These are phyloP conservation scores for Eutrigla gurnardus DNA, from an alignment of 2,797 vertebrate species.

Conservation along the genomic window DNA sequence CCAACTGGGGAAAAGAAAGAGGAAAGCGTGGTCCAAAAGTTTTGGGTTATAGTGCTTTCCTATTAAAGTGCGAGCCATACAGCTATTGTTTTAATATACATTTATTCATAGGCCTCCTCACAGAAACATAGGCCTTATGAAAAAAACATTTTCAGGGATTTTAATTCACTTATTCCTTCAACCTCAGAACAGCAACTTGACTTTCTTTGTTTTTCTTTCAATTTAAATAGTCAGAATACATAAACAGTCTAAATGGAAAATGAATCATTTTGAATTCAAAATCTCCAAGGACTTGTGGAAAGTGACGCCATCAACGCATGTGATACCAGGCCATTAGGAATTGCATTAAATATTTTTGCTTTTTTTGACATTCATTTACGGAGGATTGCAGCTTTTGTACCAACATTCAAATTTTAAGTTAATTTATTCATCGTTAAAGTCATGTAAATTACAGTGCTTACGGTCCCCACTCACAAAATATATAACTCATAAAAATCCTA, in stretches of 20 bases:
- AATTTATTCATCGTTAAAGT: constrained; percentile 9
- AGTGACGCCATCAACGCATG: background rate
- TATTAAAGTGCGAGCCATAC: constrained; percentile 44
- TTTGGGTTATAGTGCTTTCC: constrained; percentile 48
- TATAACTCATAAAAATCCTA: background rate
- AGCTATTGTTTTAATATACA: constrained; percentile 70
- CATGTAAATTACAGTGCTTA: background rate
- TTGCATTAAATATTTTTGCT: background rate
- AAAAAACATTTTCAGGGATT: constrained; percentile 50
- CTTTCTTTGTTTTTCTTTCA: constrained; percentile 27
- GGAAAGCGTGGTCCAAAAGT: constrained; percentile 19
- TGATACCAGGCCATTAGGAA: background rate
- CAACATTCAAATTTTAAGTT: background rate
- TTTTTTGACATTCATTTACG: background rate
- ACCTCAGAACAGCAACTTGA: constrained; percentile 11
- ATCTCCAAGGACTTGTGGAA: background rate
- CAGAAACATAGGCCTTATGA: constrained; percentile 55
- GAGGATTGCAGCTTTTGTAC: background rate
- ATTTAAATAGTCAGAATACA: background rate
- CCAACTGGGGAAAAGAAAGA: constrained; percentile 12
- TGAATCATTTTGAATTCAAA: constrained; percentile 6
- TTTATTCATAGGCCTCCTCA: constrained; percentile 71
- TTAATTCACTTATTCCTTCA: constrained; percentile 41
- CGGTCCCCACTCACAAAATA: background rate
- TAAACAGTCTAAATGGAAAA: background rate